Conservation (phyloP, 30 jellyfish, hydroid and myxozoan species). For the Aurelia sp. region DNA sequence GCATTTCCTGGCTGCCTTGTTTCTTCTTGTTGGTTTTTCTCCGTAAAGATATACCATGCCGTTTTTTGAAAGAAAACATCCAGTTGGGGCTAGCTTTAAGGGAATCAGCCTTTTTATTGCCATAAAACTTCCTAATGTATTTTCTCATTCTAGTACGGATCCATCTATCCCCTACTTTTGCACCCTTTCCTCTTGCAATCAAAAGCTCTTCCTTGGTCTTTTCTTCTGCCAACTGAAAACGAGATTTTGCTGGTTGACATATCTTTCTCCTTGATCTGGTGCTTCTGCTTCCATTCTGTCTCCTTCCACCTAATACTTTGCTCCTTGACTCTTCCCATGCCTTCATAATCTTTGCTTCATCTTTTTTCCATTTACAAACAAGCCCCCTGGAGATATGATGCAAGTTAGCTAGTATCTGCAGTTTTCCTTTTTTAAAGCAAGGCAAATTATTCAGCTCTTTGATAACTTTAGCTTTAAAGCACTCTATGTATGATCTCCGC, state of each 20-base stretch:
- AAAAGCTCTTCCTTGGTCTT: constrained; percentile 17
- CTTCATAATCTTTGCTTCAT: not conserved
- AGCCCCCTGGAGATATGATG: too few species aligned
- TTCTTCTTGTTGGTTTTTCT: not conserved
- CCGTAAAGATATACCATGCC: constrained; percentile 16
- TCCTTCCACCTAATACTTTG: constrained; percentile 26
- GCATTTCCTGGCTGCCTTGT: too few species aligned
- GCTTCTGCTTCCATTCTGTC: constrained; percentile 46
- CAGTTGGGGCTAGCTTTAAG: constrained; percentile 21
- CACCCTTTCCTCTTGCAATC: constrained; percentile 9
- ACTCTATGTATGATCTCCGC: constrained; percentile 8
- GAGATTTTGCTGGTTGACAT: not conserved
- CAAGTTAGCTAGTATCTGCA: too few species aligned
- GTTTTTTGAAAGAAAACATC: constrained; percentile 13
- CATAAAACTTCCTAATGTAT: not conserved
- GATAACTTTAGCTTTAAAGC: constrained; percentile 10
- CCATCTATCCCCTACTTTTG: constrained; percentile 20
- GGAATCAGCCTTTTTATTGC: not conserved
- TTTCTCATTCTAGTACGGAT: constrained; percentile 23
- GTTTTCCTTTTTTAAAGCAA: not conserved
- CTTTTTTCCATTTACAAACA: constrained; percentile 21
- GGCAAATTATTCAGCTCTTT: constrained; percentile 2
- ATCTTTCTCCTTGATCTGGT: constrained; percentile 20
- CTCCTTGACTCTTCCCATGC: constrained; percentile 25
- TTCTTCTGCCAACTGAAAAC: constrained; percentile 26